Percentiles rank a stretch among this genome's conserved stretches.
Conservation (phyloP, 2,888 invertebrate genomes). For the Hypomecis punctinalis region DNA sequence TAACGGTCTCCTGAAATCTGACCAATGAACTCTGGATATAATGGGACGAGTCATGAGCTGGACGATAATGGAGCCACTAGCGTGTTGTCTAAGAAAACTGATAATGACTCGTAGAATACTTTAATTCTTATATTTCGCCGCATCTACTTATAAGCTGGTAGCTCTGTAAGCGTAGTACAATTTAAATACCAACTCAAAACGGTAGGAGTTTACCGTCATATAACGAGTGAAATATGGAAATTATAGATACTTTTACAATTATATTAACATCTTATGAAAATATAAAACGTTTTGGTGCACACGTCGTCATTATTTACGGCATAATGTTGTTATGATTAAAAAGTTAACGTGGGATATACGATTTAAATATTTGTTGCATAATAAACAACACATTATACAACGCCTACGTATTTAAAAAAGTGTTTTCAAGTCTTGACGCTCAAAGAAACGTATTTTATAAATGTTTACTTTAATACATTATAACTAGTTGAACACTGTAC, state of each 20-base stretch:
- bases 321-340: too few species aligned
- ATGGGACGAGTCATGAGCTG: neutral
- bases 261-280: slow-evolving; percentile 11
- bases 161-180: neutral
- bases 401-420: too few species aligned
- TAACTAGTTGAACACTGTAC: too few species aligned
- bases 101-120: neutral
- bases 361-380: too few species aligned
- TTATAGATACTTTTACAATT: slow-evolving; percentile 3
- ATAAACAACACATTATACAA: too few species aligned
- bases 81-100: neutral
- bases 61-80: neutral
- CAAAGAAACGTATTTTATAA: too few species aligned
- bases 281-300: slow-evolving; percentile 4
- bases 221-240: slow-evolving; percentile 20
- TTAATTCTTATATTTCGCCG: neutral
- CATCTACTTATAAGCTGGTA: neutral
- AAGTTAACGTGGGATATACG: too few species aligned
- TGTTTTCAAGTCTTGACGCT: too few species aligned
- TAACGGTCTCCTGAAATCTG: slow-evolving; percentile 25
- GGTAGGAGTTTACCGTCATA: slow-evolving; percentile 4
- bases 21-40: slow-evolving; percentile 12
- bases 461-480: too few species aligned
- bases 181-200: slow-evolving; percentile 12
- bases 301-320: neutral